Evolutionary conservation across 2,797 vertebrate species (phyloP).

Genomic region (Ataeniobius toweri): DNA sequence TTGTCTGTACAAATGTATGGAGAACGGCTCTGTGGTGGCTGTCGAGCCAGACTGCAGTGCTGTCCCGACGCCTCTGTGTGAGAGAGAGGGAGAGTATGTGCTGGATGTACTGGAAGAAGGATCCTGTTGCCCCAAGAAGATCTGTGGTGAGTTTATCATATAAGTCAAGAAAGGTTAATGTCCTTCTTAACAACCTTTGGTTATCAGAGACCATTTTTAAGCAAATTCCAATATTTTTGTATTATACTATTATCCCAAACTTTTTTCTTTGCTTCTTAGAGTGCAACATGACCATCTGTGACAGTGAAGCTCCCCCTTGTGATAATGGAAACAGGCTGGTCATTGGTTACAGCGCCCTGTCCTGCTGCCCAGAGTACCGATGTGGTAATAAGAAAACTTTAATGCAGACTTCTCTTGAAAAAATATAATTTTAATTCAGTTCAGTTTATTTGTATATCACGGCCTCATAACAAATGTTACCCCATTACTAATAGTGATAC

Average conservation of each 20-base stretch:
- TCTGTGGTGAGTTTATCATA: constrained; percentile 85
- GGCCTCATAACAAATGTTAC: background rate
- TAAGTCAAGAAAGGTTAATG: background rate
- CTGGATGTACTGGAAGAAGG: constrained; percentile 85
- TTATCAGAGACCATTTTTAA: background rate
- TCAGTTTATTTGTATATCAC: background rate
- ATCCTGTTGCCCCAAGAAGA: constrained; percentile 90
- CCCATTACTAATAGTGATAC: background rate
- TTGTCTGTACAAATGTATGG: constrained; percentile 90
- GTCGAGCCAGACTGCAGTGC: constrained; percentile 88
- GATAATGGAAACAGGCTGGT: constrained; percentile 85
- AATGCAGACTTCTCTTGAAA: background rate
- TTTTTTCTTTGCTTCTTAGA: constrained; percentile 74
- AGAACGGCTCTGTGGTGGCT: constrained; percentile 89
- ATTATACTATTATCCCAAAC: background rate
- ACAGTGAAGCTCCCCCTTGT: constrained; percentile 83
- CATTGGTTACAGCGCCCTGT: constrained; percentile 85
- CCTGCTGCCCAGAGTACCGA: constrained; percentile 93
- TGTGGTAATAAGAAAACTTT: constrained; percentile 85
- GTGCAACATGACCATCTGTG: constrained; percentile 93
- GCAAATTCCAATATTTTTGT: background rate
- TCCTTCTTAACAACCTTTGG: background rate
- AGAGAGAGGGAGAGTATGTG: constrained; percentile 91
- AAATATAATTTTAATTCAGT: background rate
- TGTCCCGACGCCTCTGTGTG: constrained; percentile 82